phyloP scores from a whole-genome alignment of 2,113 vertebrate genomes.

The Tylochromis polylepis region DNA sequence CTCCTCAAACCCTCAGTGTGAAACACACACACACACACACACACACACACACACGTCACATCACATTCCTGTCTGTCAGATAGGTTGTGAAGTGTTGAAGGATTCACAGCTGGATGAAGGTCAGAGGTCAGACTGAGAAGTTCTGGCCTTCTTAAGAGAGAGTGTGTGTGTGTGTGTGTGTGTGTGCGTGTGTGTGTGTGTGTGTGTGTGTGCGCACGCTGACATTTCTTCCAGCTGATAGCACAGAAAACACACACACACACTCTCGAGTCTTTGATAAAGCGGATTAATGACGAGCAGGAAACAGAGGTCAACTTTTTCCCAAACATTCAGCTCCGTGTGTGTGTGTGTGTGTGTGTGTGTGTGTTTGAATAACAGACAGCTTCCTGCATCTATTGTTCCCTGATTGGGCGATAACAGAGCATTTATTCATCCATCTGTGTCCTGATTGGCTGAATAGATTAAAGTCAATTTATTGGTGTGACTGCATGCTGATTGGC shows the following conservation, averaged over 20 bases:
- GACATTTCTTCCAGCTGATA: conserved; percentile 10
- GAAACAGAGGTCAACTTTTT: conserved; percentile 16
- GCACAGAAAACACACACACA: neutral
- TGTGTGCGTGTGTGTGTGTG: too few species aligned
- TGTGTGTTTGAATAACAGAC: neutral
- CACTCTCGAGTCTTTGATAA: neutral
- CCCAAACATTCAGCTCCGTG: neutral
- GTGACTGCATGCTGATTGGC: conserved; percentile 30
- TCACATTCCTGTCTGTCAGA: conserved; percentile 1
- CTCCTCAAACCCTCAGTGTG: neutral
- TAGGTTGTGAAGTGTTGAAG: neutral
- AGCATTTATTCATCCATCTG: neutral
- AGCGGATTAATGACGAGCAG: neutral
- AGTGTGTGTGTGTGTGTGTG: neutral
- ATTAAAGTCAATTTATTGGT: neutral
- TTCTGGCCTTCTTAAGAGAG: neutral
- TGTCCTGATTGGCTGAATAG: conserved; percentile 11
- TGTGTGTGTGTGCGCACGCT: neutral
- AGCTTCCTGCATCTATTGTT: conserved; percentile 10
- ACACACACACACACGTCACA: neutral
- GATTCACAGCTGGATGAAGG: conserved; percentile 32
- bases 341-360: neutral
- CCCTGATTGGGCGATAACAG: conserved; percentile 6
- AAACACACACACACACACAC: neutral
- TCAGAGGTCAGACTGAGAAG: conserved; percentile 8